A percentile compares a stretch with the other conserved stretches of the same genome.
phyloP scores from a whole-genome alignment of 2,113 vertebrate genomes.

The Carassius auratus region DNA sequence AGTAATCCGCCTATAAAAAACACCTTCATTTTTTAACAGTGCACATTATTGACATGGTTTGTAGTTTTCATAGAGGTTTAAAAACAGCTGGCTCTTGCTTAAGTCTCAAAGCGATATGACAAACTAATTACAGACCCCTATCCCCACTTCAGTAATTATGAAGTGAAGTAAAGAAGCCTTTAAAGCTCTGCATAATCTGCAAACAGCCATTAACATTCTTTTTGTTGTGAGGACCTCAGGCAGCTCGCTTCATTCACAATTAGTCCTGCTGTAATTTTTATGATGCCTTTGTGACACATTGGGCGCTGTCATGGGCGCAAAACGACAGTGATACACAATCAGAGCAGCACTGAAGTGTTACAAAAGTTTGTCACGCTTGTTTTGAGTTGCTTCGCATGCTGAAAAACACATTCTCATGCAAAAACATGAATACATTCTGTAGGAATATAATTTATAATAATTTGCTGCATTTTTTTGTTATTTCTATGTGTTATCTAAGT shows the following conservation, averaged over 20 bases:
- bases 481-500: no score
- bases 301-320: neutral
- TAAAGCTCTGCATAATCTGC: neutral
- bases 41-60: neutral
- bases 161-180: neutral
- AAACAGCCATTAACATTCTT: conserved; percentile 34
- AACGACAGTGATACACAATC: neutral
- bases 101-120: neutral
- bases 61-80: neutral
- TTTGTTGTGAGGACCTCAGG: conserved; percentile 30
- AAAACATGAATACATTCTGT: neutral
- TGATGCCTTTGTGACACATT: neutral
- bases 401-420: neutral
- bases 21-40: neutral
- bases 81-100: neutral
- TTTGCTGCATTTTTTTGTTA: no score
- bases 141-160: neutral
- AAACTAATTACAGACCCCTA: neutral
- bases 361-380: neutral
- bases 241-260: conserved; percentile 26
- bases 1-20: neutral
- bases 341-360: neutral
- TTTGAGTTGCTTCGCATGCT: neutral
- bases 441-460: no score
- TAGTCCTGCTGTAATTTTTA: conserved; percentile 13